Evolutionary conservation across 2,113 vertebrate species (phyloP), one percentile per base, ranked within the genome.

Genomic region (Leptosomus discolor): DNA sequence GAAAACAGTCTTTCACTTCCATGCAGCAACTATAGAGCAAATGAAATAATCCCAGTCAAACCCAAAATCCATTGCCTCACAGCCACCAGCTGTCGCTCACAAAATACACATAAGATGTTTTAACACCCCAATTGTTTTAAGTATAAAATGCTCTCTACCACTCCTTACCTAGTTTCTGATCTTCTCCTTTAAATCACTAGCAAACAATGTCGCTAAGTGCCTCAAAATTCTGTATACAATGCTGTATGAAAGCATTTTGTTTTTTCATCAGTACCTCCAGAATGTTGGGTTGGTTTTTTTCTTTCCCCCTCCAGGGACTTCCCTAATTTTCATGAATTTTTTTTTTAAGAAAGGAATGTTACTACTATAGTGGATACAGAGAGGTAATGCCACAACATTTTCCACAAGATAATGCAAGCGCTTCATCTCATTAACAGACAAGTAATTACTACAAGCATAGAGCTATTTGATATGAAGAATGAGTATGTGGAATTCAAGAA

Each of bases 251-350:
- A 37, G 15, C 8, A 39, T 51, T 74, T 53, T 24, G 1, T 46
- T 34, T 83, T 89, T 61, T 34, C 2, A 2, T 34, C 41, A 87
- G 18, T 36, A 88, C 24, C 23, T 80, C 85, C 56, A 51, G 24
- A 65, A 8, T 8, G 26, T 5, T 0, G 45, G 16, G 16, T 46
- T 46, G 45, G 16, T 46, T 19, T 46, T 46, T 46, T 46, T 3
- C 30, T n/a, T 15, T 11, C 0, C 0, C 4, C 17, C 2, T 26
- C 10, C 34, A 50, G 4, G 8, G 12, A 63, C 27, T 3, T 60
- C 23, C 9, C 37, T 41, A 39, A 29, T 58, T 87, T 58, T 69
- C 18, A 41, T 3, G 2, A n/a, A 12, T 21, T 24, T 5, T 48
- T 53, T 51, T 79, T 34, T 36, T 9, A 46, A 41, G 15, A 32